Percentiles rank a stretch among this genome's conserved stretches.
Evolutionary conservation across 2,797 vertebrate genomes (phyloP).

Genomic region (Pseudomugil tenellus): DNA sequence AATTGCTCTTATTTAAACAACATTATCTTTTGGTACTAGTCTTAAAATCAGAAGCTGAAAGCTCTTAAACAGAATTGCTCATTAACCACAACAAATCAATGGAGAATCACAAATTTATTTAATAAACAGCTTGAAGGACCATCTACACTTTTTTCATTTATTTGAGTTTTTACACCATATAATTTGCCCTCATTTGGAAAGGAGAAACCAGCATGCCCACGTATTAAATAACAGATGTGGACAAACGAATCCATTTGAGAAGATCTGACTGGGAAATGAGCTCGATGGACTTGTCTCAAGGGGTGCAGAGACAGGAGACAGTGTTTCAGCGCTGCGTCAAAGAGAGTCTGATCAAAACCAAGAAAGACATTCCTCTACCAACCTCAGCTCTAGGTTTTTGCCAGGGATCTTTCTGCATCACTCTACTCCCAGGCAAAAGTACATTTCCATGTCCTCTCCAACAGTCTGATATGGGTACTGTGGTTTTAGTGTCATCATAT

Average conservation of each 20-base stretch:
- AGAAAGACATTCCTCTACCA: conserved; percentile 61
- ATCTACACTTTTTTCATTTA: conserved; percentile 26
- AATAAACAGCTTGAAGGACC: conserved; percentile 29
- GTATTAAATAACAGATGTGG: conserved; percentile 27
- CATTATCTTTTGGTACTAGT: conserved; percentile 6
- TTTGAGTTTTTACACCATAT: conserved; percentile 29
- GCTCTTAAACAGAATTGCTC: conserved; percentile 20
- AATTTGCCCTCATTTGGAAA: conserved; percentile 44
- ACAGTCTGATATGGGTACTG: conserved; percentile 45
- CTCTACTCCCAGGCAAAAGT: conserved; percentile 37
- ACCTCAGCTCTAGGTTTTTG: conserved; percentile 48
- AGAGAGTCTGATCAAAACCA: conserved; percentile 57
- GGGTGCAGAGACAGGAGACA: conserved; percentile 34
- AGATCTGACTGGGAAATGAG: not conserved
- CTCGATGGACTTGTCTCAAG: conserved; percentile 24
- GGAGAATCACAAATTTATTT: not conserved
- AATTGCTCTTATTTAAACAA: conserved; percentile 37
- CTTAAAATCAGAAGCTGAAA: conserved; percentile 11
- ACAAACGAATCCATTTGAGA: conserved; percentile 55
- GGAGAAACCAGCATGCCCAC: conserved; percentile 41
- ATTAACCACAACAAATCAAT: not conserved
- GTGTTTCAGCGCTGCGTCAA: conserved; percentile 62
- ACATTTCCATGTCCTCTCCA: conserved; percentile 60
- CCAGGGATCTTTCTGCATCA: conserved; percentile 53
- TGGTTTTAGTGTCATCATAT: conserved; percentile 71